phyloP scores from a whole-genome alignment of 2,888 invertebrate genomes.

The Venustoraphidia nigricollis region DNA sequence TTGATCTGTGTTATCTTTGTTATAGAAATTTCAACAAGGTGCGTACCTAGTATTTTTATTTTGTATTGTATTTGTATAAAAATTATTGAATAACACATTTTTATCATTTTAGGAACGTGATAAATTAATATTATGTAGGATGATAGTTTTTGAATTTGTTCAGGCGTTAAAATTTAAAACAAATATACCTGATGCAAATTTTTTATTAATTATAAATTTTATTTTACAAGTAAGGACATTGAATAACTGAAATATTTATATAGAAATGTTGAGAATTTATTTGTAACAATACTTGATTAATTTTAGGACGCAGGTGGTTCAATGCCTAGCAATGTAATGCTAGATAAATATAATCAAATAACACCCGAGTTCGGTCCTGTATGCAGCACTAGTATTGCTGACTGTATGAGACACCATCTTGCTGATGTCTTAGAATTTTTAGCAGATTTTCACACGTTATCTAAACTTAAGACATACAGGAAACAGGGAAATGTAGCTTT shows the following conservation, averaged over 20 bases:
- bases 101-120: conserved; percentile 60
- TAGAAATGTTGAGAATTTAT: not conserved
- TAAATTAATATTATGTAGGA: conserved; percentile 79
- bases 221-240: conserved; percentile 50
- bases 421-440: conserved; percentile 89
- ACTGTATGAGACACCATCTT: conserved; percentile 85
- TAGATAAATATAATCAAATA: conserved; percentile 34
- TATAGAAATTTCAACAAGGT: conserved; percentile 74
- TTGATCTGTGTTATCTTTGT: conserved; percentile 81
- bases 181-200: conserved; percentile 85
- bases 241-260: not conserved
- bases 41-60: conserved; percentile 14
- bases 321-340: conserved; percentile 58
- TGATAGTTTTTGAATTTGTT: conserved; percentile 85
- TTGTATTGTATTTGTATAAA: not conserved
- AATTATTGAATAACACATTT: conserved; percentile 4
- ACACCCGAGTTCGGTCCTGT: conserved; percentile 30
- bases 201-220: conserved; percentile 78
- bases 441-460: conserved; percentile 89
- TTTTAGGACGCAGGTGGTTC: conserved; percentile 69
- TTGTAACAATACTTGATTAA: conserved; percentile 1
- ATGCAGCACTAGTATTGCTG: conserved; percentile 74
- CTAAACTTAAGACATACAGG: conserved; percentile 80
- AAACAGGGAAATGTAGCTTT: conserved; percentile 50
- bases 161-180: conserved; percentile 93